These are phyloP conservation scores for Drosophila elegans DNA, from an alignment of 1,140 invertebrate species.

Conservation along the genomic window DNA sequence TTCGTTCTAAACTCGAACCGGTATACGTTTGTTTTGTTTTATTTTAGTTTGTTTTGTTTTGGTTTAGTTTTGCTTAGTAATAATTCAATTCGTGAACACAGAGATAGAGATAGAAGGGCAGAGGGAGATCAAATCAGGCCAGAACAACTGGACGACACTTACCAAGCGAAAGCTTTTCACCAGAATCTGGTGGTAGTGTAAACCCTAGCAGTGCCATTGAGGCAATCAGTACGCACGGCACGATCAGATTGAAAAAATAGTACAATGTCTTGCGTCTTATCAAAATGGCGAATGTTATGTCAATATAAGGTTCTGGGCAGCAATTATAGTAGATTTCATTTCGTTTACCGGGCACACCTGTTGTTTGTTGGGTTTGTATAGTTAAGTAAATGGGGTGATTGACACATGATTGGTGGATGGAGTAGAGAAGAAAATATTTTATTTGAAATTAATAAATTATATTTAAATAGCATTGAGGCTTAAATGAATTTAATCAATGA, in stretches of 20 bases:
- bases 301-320: constrained; percentile 98
- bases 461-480: not conserved
- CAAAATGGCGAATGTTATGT: constrained; percentile 98
- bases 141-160: constrained; percentile 76
- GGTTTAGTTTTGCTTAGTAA: not conserved
- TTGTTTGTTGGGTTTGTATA: constrained; percentile 80
- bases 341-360: constrained; percentile 96
- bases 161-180: constrained; percentile 99
- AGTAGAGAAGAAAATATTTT: constrained; percentile 37
- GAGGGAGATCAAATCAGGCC: constrained; percentile 3
- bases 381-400: not conserved
- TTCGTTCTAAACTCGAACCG: constrained; percentile 6
- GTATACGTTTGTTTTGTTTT: not conserved
- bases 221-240: constrained; percentile 99
- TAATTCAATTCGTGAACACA: constrained; percentile 3
- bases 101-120: constrained; percentile 37
- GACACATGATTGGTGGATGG: constrained; percentile 13
- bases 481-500: not conserved
- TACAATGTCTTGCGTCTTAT: constrained; percentile 99
- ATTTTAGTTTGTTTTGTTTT: not conserved
- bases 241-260: constrained; percentile 99
- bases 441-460: constrained; percentile 23
- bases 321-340: constrained; percentile 97
- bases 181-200: constrained; percentile 98
- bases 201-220: constrained; percentile 99